phyloP scores from a whole-genome alignment of 2,113 vertebrate genomes.

The Isichthys henryi region DNA sequence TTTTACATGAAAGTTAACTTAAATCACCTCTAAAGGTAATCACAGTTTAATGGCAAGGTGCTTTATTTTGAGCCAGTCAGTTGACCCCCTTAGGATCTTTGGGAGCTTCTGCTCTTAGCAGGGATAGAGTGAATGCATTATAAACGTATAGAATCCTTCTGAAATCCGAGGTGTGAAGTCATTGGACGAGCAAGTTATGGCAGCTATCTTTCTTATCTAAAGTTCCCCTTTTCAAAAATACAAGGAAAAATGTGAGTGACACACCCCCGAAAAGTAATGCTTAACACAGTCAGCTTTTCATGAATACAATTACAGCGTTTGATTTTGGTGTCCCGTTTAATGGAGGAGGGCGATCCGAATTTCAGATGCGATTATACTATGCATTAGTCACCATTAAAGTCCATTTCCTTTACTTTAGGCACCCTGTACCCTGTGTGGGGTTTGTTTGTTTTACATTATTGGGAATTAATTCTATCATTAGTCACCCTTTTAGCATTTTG shows the following conservation, averaged over 20 bases:
- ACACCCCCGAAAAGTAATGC: not conserved
- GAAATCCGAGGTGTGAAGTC: not conserved
- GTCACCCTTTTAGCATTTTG: not conserved
- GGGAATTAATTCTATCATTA: not conserved
- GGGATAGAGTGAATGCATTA: not conserved
- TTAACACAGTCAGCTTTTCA: not conserved
- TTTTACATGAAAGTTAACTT: not conserved
- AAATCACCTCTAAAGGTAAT: not conserved
- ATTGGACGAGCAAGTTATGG: not conserved
- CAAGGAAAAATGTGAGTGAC: not conserved
- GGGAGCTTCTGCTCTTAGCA: not conserved
- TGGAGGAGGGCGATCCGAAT: not conserved
- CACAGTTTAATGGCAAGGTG: not conserved
- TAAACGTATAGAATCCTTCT: not conserved
- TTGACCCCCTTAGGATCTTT: not conserved
- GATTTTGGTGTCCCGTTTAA: not conserved
- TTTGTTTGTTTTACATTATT: slow-evolving; percentile 1
- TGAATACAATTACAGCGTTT: not conserved
- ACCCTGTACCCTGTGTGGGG: not conserved
- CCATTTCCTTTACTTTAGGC: not conserved
- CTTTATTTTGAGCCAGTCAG: not conserved
- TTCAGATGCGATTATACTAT: not conserved
- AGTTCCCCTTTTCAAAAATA: not conserved
- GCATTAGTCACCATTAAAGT: slow-evolving; percentile 1
- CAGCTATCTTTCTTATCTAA: not conserved